Base-by-base conservation (phyloP, 2,113 vertebrate species). In the Mormyrus lacerda region DNA sequence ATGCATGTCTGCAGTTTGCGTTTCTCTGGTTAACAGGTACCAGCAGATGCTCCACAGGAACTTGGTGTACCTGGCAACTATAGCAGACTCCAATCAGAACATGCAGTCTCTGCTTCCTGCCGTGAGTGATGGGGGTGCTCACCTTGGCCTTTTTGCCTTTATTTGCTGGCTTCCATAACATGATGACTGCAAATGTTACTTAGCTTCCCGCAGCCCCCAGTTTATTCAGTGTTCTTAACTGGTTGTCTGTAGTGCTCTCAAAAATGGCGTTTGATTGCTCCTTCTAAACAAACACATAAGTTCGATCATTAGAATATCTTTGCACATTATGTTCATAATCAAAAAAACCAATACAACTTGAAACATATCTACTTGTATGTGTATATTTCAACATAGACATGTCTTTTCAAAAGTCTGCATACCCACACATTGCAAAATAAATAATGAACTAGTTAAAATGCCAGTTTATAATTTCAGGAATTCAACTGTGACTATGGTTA, bases 31-130 rank as follows among this genome's bases (percentile, higher is more conserved):
- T 94, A 89, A 47, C 93, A 99, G 98, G 92, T 99, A 99, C 94
- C 98, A 99, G 91, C 98, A 99, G 94, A 97, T 99, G 97, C 95
- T 99, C 90, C 98, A 99, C 93, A 98, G 98, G 94, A 99, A 99
- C 95, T 93, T 99, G 95, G 98, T 99, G 91, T 99, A 99, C 94
- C 95, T 99, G 94, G 98, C 98, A 24, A 99, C 98, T 89, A 99
- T 99, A 97, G 98, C 98, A 96, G 98, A 99, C 95, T 99, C 98
- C 90, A 99, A 99, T 95, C 98, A 99, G 94, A 99, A 99, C 94
- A 98, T 99, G 97, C 98, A 99, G 95, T 97, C 98, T 93, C 96
- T 99, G 89, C 96, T 99, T 92, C 98, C 98, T 93, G 98, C 98
- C 93, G 98, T 99, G 96, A 99, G 98, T 98, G 96, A 58, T 15